Conservation (phyloP, 2,888 invertebrate genomes). For the Chromoteleia sp. region DNA sequence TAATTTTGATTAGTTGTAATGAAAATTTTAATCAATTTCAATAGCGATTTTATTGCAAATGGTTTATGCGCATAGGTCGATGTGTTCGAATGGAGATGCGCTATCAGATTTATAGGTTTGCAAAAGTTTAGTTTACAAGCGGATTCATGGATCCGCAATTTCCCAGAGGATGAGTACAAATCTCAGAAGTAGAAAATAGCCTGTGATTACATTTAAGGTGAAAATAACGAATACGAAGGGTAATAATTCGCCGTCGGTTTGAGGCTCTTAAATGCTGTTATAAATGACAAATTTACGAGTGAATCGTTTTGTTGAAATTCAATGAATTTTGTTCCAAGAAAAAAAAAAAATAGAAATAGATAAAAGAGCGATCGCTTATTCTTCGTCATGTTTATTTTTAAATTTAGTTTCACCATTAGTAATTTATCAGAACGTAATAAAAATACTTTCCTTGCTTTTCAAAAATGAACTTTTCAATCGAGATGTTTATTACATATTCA, state of each 20-base stretch:
- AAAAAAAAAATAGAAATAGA: no score
- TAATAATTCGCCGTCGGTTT: constrained; percentile 26
- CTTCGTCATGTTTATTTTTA: no score
- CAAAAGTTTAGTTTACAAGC: constrained; percentile 68
- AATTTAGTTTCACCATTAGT: no score
- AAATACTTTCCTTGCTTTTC: no score
- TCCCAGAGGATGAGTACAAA: constrained; percentile 72
- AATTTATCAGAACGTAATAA: no score
- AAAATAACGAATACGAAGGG: constrained; percentile 57
- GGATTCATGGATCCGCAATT: constrained; percentile 74
- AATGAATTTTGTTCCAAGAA: no score
- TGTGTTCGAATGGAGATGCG: constrained; percentile 29
- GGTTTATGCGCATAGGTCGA: constrained; percentile 10
- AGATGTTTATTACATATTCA: no score
- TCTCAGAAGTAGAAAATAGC: constrained; percentile 72
- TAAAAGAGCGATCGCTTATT: no score
- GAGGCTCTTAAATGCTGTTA: constrained; percentile 21
- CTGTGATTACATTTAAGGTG: constrained; percentile 74
- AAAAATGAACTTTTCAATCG: no score
- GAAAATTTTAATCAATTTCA: constrained; percentile 13
- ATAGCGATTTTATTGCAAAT: background rate
- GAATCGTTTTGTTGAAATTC: no score
- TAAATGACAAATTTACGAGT: background rate
- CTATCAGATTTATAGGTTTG: constrained; percentile 52
- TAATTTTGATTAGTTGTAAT: no score